Base-by-base conservation (phyloP, 2,888 invertebrate species). In the Punctoribates punctum region DNA sequence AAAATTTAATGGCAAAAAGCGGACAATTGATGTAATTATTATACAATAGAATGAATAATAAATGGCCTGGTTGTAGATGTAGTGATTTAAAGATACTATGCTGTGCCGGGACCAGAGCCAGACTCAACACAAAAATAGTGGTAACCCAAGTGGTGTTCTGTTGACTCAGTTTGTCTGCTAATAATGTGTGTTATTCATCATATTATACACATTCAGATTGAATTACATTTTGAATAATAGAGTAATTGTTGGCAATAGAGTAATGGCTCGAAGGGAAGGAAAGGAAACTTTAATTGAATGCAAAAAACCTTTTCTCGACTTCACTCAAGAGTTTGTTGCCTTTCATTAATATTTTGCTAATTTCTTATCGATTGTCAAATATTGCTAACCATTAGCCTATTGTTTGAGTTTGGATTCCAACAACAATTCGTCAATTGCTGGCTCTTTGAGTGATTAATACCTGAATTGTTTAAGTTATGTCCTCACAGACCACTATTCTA, bases 101-200 rank as follows among this genome's bases (percentile, higher is more conserved):
- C 51, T 6, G 57, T 57, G 57, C 57, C 57, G 23, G 57, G 23
- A 57, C 57, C 23, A 25, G 57, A 42, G 42, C 42, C 42, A 42
- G 42, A 42, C 42, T 20, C 29, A 62, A 34, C 62, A 17, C 27
- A 17, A 9, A 60, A 60, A 8, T 62, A 2, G 34, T 62, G 25
- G 62, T 34, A 62, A 62, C 17, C 13, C n/a, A 62, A 34, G 23
- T 20, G 2, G 13, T 20, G 23, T 29, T 17, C 6, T 62, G 27
- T 62, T 62, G 62, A 62, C 62, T 62, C 62, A 62, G 62, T 62
- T 29, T 62, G 62, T 62, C 62, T 62, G 62, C 62, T 27, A 62
- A 62, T 62, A 62, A 27, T 62, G 62, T 62, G 62, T 62, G 62
- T 62, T 62, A 62, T 62, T 62, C n/a, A 27, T 62, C 62, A 62